Conservation (phyloP, 1,140 invertebrate genomes). For the Pseudomyrmex concolor region DNA sequence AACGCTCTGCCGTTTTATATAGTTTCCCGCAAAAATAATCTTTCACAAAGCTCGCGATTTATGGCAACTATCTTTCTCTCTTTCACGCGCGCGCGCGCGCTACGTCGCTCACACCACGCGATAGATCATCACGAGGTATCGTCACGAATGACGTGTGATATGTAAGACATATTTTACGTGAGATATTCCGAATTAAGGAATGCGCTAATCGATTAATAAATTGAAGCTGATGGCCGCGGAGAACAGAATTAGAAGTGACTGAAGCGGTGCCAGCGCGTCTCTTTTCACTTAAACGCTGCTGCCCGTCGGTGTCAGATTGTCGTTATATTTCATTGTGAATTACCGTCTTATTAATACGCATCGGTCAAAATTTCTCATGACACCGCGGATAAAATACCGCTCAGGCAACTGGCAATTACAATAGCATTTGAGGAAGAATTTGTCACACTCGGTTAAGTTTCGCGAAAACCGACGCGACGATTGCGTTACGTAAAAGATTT, state of each 20-base stretch:
- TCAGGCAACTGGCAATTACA: not conserved
- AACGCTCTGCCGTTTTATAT: slow-evolving; percentile 33
- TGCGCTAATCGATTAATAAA: slow-evolving; percentile 20
- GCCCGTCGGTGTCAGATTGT: slow-evolving; percentile 8
- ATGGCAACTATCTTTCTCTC: slow-evolving; percentile 6
- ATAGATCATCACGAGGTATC: not conserved
- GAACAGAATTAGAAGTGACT: slow-evolving; percentile 53
- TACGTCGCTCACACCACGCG: not conserved
- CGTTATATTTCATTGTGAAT: slow-evolving; percentile 33
- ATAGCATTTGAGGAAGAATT: not conserved
- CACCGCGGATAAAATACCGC: not conserved
- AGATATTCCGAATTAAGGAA: slow-evolving; percentile 2
- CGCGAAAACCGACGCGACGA: too few species aligned
- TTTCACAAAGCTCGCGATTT: slow-evolving; percentile 5
- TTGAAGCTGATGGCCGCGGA: not conserved
- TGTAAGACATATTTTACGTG: not conserved
- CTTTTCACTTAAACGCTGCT: not conserved
- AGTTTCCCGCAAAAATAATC: slow-evolving; percentile 48
- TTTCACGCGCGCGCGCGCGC: not conserved
- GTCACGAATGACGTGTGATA: not conserved
- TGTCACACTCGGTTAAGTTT: too few species aligned
- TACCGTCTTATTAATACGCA: slow-evolving; percentile 9
- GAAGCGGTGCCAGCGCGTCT: slow-evolving; percentile 30
- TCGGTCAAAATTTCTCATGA: not conserved
- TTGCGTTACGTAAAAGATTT: too few species aligned